Base-by-base conservation (phyloP, 2,888 invertebrate genomes). In the Phania funesta region DNA sequence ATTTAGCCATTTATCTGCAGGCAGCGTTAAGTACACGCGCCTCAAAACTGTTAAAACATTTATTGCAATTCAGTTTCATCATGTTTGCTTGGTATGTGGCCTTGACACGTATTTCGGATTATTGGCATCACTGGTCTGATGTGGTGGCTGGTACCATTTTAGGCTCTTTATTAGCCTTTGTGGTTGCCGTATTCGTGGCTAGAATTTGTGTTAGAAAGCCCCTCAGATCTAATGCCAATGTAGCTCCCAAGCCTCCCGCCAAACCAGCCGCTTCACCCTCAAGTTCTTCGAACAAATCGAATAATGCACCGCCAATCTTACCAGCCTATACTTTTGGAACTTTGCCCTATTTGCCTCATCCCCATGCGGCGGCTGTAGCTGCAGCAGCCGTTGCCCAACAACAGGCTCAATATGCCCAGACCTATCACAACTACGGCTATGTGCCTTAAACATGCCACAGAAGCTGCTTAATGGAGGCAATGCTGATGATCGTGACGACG, bases 1-100 rank as follows among this genome's bases (percentile, higher is more conserved):
- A 96, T 91, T 93, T 96, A 87, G 94, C 94, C 87, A 96, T 97
- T 84, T 99, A 98, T 90, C 92, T 98, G n/a, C 97, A 99, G 89
- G 93, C 95, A 50, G 93, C 97, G 32, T 93, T 98, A 90, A 95
- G 94, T 20, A 96, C 96, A 93, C 93, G 94, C 70, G 94, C 95
- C 29, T 95, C 96, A 56, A 95, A 95, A 88, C 93, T 99, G 67
- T 90, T 97, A 18, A 94, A 95, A 80, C 97, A 97, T 89, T 93
- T 95, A 16, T 91, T 98, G 64, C 99, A 99, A 84, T 89, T 89
- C 46, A 84, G 87, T 22, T 89, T 89, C 64, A 85, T 89, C 3
- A 87, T 89, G 88, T 86, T 87, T 58, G 89, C 88, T 64, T 88
- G 88, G 89, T 89, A 88, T 71, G 87, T 88, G 54, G 85, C 88